A percentile compares a stretch with the other conserved stretches of the same genome.
Evolutionary conservation across 2,797 vertebrate species (phyloP).

Genomic region (Chaetophractus vellerosus): DNA sequence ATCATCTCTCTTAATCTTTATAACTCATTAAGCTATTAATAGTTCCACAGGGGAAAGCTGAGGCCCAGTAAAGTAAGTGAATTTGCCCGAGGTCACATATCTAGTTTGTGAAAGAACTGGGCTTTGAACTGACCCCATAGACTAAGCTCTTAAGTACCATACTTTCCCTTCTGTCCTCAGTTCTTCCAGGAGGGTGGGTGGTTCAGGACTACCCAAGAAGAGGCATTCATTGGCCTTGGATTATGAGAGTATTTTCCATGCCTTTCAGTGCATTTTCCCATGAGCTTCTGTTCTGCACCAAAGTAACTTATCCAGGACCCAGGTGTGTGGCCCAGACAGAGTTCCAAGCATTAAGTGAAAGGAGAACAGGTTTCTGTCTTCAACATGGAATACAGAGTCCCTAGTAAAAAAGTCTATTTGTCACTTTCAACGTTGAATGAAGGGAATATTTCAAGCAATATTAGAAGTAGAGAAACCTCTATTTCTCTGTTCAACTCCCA

Average conservation of each 20-base stretch:
- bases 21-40: constrained; percentile 57
- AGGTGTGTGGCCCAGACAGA: neutral
- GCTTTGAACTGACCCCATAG: constrained; percentile 9
- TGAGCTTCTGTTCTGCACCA: constrained; percentile 44
- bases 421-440: constrained; percentile 21
- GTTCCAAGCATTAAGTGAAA: constrained; percentile 29
- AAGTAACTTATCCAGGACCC: neutral
- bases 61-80: constrained; percentile 57
- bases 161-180: neutral
- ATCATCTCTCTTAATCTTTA: constrained; percentile 52
- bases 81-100: constrained; percentile 6
- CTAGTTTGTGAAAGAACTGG: constrained; percentile 8
- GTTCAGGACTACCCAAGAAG: constrained; percentile 9
- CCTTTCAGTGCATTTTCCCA: constrained; percentile 32
- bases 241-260: constrained; percentile 11
- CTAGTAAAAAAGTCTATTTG: constrained; percentile 16
- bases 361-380: constrained; percentile 16
- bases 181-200: constrained; percentile 27
- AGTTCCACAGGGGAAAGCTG: neutral
- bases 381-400: neutral
- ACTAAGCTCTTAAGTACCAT: constrained; percentile 14
- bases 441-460: constrained; percentile 8
- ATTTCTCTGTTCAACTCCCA: neutral
- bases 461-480: neutral
- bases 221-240: neutral